Evolutionary conservation across 2,797 vertebrate genomes (phyloP), one percentile per base, ranked within the genome.

Genomic region (Megalops cyprinoides): DNA sequence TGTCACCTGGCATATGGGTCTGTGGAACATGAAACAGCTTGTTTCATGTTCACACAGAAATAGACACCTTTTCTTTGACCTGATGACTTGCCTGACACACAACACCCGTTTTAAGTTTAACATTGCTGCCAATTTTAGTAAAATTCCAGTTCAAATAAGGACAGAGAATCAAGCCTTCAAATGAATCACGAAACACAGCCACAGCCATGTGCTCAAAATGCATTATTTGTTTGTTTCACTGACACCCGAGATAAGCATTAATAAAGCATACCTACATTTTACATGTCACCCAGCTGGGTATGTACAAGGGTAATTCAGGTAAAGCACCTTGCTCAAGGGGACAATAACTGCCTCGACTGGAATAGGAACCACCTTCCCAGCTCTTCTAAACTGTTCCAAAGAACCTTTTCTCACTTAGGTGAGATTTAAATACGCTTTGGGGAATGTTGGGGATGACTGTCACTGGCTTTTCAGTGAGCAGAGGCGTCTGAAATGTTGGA

Each of bases 281-380:
- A n/a, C n/a, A n/a, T n/a, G n/a, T n/a, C n/a, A n/a, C n/a, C 46
- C 31, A 15, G 18, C 60, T 34, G 14, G 9, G 58, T 18, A 65
- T 67, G 31, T 37, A 5, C 67, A 23, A 39, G 12, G 14, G 8
- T 6, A 69, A 69, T 69, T 9, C 37, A 69, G 15, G 65, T 37
- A 44, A 44, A 18, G 51, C 51, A 15, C 46, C 8, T 31, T 34
- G 37, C 46, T 51, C 58, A 20, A 12, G 20, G 20, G 39, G 86
- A 85, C 79, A 82, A 84, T 83, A 82, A 58, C 71, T 55, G 48
- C 62, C 79, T 87, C 84, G 84, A 83, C 85, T 84, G 82, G 81
- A 39, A 75, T 67, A 6, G 58, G 46, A 55, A 85, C 49, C 48
- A 69, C 39, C n/a, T n/a, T n/a, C n/a, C n/a, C n/a, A n/a, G n/a